Evolutionary conservation across 2,113 vertebrate species (phyloP), one percentile per base, ranked within the genome.

Genomic region (Epinephelus cyanopodus): DNA sequence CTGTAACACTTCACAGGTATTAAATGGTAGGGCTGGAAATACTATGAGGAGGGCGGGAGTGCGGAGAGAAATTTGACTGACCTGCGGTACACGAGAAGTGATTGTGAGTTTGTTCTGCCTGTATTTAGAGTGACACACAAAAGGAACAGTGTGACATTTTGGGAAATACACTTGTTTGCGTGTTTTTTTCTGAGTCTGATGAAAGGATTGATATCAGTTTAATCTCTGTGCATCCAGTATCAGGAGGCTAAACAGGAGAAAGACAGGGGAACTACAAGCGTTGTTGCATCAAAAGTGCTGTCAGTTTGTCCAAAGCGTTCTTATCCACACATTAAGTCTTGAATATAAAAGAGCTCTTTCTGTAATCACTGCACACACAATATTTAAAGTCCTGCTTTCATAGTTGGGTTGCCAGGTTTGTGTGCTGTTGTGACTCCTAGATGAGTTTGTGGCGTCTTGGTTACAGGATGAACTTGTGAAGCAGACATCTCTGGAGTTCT

Each of bases 181-280:
- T 2, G n/a, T 63, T 76, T 11, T 47, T 45, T 50, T n/a, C 14
- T 18, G 65, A 62, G 39, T 25, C 42, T 60, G 10, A 70, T 27
- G 23, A 61, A 13, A 61, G 15, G 52, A 57, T 61, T 1, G 0
- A 25, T 83, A 60, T 57, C 45, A 15, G 33, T 37, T 37, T 37
- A 6, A 37, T 37, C 33, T 37, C 33, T 37, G 57, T 56, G n/a
- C 9, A 48, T 48, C 37, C 57, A 65, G 52, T 5, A 6, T 14
- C 27, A 56, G 68, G 62, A 64, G 27, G 66, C 42, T 21, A 6
- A 83, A 58, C 27, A 23, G 64, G 50, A 68, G 19, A 29, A 65
- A 18, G 76, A 58, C 8, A 4, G 2, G 5, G 21, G 64, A 58
- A 29, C 29, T 47, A 25, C 15, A 5, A 39, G 10, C 4, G 4